A percentile compares a stretch with the other conserved stretches of the same genome.
phyloP scores from a whole-genome alignment of 1,140 invertebrate species.

The Drosophila chauvacae region DNA sequence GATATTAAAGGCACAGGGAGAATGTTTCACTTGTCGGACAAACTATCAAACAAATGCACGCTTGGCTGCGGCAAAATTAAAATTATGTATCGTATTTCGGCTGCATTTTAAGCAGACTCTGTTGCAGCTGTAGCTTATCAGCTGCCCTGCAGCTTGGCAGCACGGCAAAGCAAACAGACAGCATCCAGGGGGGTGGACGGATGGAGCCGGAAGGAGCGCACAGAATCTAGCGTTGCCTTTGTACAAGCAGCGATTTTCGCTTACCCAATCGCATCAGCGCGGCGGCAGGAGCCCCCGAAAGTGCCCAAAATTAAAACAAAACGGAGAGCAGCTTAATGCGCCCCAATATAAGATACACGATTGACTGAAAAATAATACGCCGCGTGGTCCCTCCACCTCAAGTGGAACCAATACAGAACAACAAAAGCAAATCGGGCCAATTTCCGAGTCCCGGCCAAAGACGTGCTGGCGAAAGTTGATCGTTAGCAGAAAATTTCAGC shows the following conservation, averaged over 20 bases:
- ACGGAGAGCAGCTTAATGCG: conserved; percentile 45
- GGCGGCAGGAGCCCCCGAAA: conserved; percentile 22
- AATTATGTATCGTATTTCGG: conserved; percentile 58
- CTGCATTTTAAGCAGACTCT: conserved; percentile 53
- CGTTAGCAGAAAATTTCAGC: conserved; percentile 69
- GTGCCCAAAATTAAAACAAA: conserved; percentile 58
- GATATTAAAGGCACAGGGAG: conserved; percentile 2
- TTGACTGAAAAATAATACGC: conserved; percentile 30
- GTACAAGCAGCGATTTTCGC: conserved; percentile 33
- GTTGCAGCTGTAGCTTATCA: conserved; percentile 58
- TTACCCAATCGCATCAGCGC: conserved; percentile 40
- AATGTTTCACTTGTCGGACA: conserved; percentile 34
- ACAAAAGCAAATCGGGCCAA: conserved; percentile 63
- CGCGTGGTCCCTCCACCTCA: conserved; percentile 30
- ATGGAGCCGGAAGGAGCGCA: conserved; percentile 10
- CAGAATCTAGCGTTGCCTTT: conserved; percentile 11
- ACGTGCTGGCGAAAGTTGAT: conserved; percentile 63
- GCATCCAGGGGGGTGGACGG: conserved; percentile 3
- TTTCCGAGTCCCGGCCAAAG: conserved; percentile 50
- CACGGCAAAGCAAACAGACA: conserved; percentile 44
- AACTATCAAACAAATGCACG: conserved; percentile 67
- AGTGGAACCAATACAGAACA: conserved; percentile 8
- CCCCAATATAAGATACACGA: conserved; percentile 37
- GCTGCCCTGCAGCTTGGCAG: conserved; percentile 41
- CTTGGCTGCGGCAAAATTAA: conserved; percentile 59